These are phyloP conservation scores for Sternotherus odoratus DNA, from an alignment of 2,797 vertebrate genomes.

Conservation along the genomic window DNA sequence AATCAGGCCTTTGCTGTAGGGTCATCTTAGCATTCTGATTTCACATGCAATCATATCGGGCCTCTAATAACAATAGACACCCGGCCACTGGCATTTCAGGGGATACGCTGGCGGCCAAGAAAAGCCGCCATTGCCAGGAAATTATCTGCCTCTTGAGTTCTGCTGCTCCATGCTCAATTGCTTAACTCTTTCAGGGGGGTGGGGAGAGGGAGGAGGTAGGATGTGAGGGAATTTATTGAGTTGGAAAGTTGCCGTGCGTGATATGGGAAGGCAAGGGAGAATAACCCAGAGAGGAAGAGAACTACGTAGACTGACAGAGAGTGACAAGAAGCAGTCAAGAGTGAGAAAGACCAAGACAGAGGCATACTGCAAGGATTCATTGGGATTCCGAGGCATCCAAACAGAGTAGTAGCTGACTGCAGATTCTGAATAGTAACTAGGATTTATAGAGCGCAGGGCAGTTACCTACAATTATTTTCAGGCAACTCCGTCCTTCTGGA, in stretches of 20 bases:
- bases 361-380: accelerated
- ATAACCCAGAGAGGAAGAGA: not conserved
- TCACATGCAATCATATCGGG: accelerated
- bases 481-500: not conserved
- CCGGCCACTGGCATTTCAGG: accelerated
- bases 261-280: not conserved
- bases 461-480: slow-evolving; percentile 13
- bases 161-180: not conserved
- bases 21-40: not conserved
- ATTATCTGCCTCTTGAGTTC: not conserved
- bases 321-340: not conserved
- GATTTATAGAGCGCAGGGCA: not conserved
- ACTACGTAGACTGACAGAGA: not conserved
- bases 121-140: not conserved
- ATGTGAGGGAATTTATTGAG: not conserved
- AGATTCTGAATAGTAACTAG: not conserved
- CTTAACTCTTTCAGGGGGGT: not conserved
- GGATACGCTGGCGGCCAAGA: not conserved
- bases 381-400: not conserved
- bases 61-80: not conserved
- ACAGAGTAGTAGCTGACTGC: not conserved
- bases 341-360: not conserved
- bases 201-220: not conserved
- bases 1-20: not conserved
- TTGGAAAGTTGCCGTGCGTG: not conserved